Evolutionary conservation across 2,888 invertebrate genomes (phyloP).

Genomic region (Cryptocephalus moraei): DNA sequence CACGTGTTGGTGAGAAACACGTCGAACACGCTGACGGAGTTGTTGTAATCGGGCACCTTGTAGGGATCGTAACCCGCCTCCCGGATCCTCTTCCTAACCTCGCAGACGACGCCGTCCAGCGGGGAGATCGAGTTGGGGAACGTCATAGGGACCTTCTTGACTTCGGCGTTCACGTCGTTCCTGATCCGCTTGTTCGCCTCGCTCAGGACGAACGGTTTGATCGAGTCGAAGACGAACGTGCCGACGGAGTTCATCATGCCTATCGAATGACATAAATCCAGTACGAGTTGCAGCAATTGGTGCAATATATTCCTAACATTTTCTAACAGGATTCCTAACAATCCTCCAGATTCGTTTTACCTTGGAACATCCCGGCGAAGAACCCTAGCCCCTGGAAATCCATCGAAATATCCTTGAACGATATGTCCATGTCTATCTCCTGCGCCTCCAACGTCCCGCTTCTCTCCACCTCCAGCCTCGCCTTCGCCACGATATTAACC

Average conservation of each 20-base stretch:
- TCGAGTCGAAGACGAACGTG: constrained; percentile 71
- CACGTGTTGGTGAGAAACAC: constrained; percentile 64
- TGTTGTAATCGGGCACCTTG: constrained; percentile 60
- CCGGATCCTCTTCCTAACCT: constrained; percentile 58
- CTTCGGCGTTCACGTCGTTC: constrained; percentile 61
- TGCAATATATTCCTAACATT: no score
- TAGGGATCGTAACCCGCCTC: constrained; percentile 65
- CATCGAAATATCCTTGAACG: constrained; percentile 63
- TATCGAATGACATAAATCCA: neutral
- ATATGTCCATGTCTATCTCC: constrained; percentile 69
- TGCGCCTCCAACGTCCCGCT: constrained; percentile 70
- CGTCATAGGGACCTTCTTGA: constrained; percentile 58
- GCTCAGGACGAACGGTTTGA: constrained; percentile 73
- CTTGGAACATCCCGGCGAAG: constrained; percentile 52
- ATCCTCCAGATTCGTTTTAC: constrained; percentile 1
- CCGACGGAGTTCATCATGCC: constrained; percentile 75
- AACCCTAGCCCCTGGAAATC: constrained; percentile 77
- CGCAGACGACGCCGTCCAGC: constrained; percentile 71
- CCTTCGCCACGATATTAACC: constrained; percentile 36
- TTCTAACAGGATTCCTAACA: neutral
- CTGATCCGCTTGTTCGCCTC: constrained; percentile 68
- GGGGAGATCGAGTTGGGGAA: constrained; percentile 82
- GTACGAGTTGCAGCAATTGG: no score
- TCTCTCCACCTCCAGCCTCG: constrained; percentile 59
- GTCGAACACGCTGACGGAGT: constrained; percentile 58